Evolutionary conservation across 2,113 vertebrate species (phyloP), one percentile per base, ranked within the genome.

Genomic region (Saiga tatarica): DNA sequence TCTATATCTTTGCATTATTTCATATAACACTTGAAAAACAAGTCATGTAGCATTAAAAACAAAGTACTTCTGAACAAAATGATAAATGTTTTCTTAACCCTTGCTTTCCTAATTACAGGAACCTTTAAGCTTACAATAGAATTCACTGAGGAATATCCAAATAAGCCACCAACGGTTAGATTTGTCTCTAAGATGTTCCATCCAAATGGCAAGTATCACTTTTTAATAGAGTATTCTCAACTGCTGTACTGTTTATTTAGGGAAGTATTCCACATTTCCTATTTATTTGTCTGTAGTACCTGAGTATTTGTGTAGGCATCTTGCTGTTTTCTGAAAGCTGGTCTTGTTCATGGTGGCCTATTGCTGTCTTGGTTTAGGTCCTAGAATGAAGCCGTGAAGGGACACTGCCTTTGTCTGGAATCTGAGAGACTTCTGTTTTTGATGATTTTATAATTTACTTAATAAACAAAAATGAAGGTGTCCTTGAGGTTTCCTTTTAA

Each of bases 111-210:
- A 94, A 98, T 96, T 98, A 83, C 97, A 99, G 99, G 99, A 98
- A 99, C 99, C 95, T 99, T 99, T 99, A 99, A 99, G 98, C 99
- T 99, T 97, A 99, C 99, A 98, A 99, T 99, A 99, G 99, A 99
- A 99, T 99, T 99, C 99, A 99, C 99, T 98, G 99, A 99, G 99
- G 99, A 99, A 99, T 99, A 99, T 99, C 99, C 99, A 1, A 99
- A 99, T 99, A 99, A 99, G 98, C 99, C 99, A 97, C 99, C 99
- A 83, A 99, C 99, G 98, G 99, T 99, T 99, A 99, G 99, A 99
- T 99, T 99, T 99, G 99, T 99, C 97, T 99, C 99, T 97, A 99
- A 99, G 99, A 99, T 99, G 99, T 99, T 99, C 99, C 99, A 99
- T 99, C 99, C 99, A 97, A 99, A 99, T 99, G 99, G 99, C 99